Conservation (phyloP, 2,113 vertebrate genomes). For the Opisthocomus hoazin region DNA sequence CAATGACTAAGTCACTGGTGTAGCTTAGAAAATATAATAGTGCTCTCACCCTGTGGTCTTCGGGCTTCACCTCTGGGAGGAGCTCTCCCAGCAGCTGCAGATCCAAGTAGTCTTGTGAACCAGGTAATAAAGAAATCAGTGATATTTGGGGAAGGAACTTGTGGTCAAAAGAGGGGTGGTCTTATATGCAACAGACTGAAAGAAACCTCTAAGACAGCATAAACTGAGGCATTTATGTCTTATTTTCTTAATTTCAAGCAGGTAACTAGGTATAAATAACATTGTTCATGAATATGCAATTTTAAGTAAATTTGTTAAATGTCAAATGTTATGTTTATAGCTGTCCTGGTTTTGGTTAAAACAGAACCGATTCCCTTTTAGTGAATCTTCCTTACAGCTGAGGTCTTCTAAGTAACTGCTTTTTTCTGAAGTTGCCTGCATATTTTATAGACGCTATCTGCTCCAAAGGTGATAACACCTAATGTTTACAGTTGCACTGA, state of each 20-base stretch:
- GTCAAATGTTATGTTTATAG: not conserved
- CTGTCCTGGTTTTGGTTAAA: no score
- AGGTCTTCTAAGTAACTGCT: no score
- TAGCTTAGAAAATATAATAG: not conserved
- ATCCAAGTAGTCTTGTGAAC: not conserved
- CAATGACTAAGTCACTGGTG: not conserved
- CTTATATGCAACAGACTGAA: not conserved
- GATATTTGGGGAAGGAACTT: not conserved
- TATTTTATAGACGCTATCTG: no score
- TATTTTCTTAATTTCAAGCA: not conserved
- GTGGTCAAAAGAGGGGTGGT: not conserved
- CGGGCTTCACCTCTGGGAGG: not conserved
- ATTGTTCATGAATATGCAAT: not conserved
- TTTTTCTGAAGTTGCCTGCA: no score
- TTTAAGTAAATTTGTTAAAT: not conserved
- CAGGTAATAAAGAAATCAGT: not conserved
- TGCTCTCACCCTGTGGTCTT: not conserved
- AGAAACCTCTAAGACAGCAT: not conserved
- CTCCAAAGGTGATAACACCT: no score
- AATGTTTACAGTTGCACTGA: no score
- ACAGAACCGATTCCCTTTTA: no score
- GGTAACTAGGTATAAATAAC: not conserved
- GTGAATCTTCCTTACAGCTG: no score
- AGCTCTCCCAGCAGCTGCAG: not conserved
- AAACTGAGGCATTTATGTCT: not conserved